Evolutionary conservation across 1,140 invertebrate species (phyloP).

Genomic region (Eumeta japonica): DNA sequence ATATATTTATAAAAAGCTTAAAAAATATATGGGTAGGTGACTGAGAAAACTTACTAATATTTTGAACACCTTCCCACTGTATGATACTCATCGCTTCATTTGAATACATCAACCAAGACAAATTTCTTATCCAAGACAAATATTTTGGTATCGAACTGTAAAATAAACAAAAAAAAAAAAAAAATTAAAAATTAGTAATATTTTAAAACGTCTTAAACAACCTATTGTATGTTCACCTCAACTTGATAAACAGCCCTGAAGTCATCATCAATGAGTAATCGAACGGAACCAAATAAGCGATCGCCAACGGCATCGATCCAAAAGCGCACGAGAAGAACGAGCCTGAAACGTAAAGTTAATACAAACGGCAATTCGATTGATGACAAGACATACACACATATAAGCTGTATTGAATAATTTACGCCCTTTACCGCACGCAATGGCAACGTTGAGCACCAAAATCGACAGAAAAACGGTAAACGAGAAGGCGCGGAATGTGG

Average conservation of each 20-base stretch:
- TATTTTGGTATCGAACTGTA: slow-evolving; percentile 75
- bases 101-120: slow-evolving; percentile 92
- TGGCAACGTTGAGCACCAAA: slow-evolving; percentile 79
- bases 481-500: slow-evolving; percentile 65
- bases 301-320: slow-evolving; percentile 74
- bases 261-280: slow-evolving; percentile 87
- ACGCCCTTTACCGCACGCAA: slow-evolving; percentile 72
- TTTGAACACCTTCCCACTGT: slow-evolving; percentile 73
- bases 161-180: slow-evolving; percentile 15
- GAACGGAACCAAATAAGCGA: slow-evolving; percentile 83
- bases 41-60: slow-evolving; percentile 74
- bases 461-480: slow-evolving; percentile 67
- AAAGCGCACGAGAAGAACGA: slow-evolving; percentile 83
- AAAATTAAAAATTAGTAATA: slow-evolving; percentile 2
- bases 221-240: too few relatives aligned
- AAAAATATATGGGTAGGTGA: neutral
- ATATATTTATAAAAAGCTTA: slow-evolving; percentile 1
- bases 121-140: slow-evolving; percentile 80
- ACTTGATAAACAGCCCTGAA: slow-evolving; percentile 79
- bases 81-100: slow-evolving; percentile 84
- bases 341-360: too few relatives aligned
- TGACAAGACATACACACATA: slow-evolving; percentile 8
- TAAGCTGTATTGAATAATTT: slow-evolving; percentile 1
- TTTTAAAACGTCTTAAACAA: slow-evolving; percentile 6
- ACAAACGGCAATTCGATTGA: too few relatives aligned